Evolutionary conservation across 2,113 vertebrate species (phyloP), one percentile per base, ranked within the genome.

Genomic region (Forbesichthys papilliferus): DNA sequence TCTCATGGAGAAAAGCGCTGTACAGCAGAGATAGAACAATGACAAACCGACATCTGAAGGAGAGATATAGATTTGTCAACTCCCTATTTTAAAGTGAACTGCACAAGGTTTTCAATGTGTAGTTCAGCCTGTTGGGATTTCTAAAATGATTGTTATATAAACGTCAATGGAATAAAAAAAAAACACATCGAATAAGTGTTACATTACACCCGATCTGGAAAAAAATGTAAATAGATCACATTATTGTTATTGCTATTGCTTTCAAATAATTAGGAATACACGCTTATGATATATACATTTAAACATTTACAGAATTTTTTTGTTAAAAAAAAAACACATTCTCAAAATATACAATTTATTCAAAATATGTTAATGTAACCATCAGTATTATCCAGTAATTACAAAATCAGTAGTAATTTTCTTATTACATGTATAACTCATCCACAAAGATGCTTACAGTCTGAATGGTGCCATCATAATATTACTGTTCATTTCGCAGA

Each of bases 341-440:
- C 85, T 85, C 90, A 92, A 93, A 93, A 92, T 93, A 92, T 91
- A 92, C 90, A 89, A 87, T 93, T 93, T 93, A 93, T 93, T 93
- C 82, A 89, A 93, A 93, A 93, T 89, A 88, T 91, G 87, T 93
- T 86, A 91, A 90, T 89, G 88, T 87, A 87, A 76, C 86, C 83
- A 86, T 92, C 84, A 90, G 75, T 92, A 86, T 89, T 82, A 84
- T 90, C 85, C 87, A 90, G 88, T 87, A 90, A 89, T 91, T 90
- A 92, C 87, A 92, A 92, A 92, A 91, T 92, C 91, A 92, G 91
- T 92, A 92, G 90, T 91, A 89, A 71, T 70, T 4, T 76, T 12
- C 66, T 83, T 74, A 64, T 66, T 61, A 56, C 75, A 36, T 59
- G 2, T 27, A 27, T 27, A 27, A 27, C 2, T 84, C 73, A 64